Evolutionary conservation across 2,888 invertebrate genomes (phyloP), one percentile per base, ranked within the genome.

Genomic region (Dioctria rufipes): DNA sequence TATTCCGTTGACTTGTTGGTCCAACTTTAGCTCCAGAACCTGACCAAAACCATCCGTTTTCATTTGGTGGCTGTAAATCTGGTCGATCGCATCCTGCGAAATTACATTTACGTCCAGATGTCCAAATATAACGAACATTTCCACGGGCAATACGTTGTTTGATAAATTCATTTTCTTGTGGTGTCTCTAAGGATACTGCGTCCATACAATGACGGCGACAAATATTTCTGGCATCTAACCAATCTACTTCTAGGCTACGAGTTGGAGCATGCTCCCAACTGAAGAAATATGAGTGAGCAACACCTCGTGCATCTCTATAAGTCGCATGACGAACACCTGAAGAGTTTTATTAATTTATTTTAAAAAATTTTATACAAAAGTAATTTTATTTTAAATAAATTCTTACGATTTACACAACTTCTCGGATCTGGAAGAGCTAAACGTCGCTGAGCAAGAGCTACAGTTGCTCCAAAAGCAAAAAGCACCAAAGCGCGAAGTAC

Each of bases 141-240:
- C 95, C 95, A 85, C 95, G 92, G 4, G 94, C 93, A 84, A 96
- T 92, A 87, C 96, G 93, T 88, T 96, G 96, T 89, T 96, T 96
- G 85, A 96, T 91, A 88, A 96, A 96, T 88, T 96, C 96, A 88
- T 96, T 96, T 90, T 97, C 92, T 90, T 96, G 96, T 11, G 96
- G 96, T 6, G 96, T 96, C 90, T 97, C 96, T 82, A 97, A 89
- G 8, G 96, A 95, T 39, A 96, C 96, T 85, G 96, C 95, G 89
- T 97, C 97, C 97, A 97, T 97, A 88, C 97, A 97, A 87, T 96
- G 96, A 84, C 96, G 92, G 83, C 97, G 93, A 90, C 97, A 97
- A 86, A 96, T 96, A 89, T 97, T 97, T 84, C 97, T 92, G 49
- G 96, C 94, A 88, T 96, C 96, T 78, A 97, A 90, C 96, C 96